Conservation (phyloP, 1,140 invertebrate genomes). For the Drosophila prosaltans region DNA sequence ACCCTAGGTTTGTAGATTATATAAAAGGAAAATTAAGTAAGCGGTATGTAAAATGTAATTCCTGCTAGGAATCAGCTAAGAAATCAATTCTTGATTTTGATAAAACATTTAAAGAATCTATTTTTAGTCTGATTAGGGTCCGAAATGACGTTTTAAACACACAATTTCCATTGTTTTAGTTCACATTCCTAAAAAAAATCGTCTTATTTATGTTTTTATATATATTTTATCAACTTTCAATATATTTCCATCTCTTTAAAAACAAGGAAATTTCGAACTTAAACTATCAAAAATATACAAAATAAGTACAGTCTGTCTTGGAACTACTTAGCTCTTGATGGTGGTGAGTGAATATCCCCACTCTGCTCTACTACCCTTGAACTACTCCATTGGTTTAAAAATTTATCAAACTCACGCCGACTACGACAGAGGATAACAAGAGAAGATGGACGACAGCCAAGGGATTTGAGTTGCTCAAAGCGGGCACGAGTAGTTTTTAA, state of each 20-base stretch:
- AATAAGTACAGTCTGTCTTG: neutral
- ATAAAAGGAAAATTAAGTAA: no score
- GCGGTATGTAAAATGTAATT: no score
- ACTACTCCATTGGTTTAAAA: conserved; percentile 65
- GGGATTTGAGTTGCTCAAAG: conserved; percentile 81
- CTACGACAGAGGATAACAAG: conserved; percentile 84
- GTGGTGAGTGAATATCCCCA: neutral
- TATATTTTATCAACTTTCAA: no score
- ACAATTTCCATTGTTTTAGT: no score
- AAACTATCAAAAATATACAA: neutral
- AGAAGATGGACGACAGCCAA: conserved; percentile 82
- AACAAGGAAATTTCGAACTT: conserved; percentile 3
- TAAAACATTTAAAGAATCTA: no score
- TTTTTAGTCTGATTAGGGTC: no score
- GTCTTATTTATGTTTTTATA: no score
- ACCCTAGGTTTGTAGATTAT: no score
- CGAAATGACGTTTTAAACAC: no score
- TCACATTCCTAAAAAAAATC: no score
- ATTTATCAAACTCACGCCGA: conserved; percentile 83
- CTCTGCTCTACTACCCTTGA: neutral
- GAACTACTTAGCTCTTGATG: neutral
- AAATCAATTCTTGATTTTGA: no score
- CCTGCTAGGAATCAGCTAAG: no score
- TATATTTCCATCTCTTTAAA: neutral
- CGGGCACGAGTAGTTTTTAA: conserved; percentile 84